Evolutionary conservation across 2,113 vertebrate genomes (phyloP).

Genomic region (Copsychus sechellarum): DNA sequence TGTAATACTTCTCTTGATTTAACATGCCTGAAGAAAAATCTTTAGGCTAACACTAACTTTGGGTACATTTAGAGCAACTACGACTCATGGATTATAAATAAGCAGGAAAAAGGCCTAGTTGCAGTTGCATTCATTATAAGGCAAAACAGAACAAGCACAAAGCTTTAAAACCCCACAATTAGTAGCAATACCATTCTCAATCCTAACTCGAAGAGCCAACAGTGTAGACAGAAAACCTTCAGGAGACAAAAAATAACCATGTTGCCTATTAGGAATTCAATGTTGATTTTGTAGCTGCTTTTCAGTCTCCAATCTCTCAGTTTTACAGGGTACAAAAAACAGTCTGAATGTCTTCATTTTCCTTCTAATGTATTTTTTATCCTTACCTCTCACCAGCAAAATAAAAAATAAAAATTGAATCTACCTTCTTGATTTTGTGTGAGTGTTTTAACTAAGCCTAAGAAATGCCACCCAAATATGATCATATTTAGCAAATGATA

Average conservation of each 20-base stretch:
- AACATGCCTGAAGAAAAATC: not conserved
- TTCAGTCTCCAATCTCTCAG: not conserved
- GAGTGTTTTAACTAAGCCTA: not conserved
- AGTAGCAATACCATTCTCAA: not conserved
- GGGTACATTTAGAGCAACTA: not conserved
- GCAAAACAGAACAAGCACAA: not conserved
- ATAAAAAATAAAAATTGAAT: not conserved
- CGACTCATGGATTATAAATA: not conserved
- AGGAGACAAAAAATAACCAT: not conserved
- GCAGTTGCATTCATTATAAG: not conserved
- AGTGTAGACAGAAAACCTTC: not conserved
- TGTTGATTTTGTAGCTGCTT: not conserved
- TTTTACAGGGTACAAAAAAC: not conserved
- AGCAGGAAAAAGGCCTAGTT: not conserved
- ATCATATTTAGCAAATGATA: not conserved
- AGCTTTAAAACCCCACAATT: not conserved
- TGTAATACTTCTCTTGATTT: not conserved
- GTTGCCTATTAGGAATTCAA: not conserved
- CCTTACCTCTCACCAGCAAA: not conserved
- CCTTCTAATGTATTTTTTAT: not conserved
- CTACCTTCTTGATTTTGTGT: not conserved
- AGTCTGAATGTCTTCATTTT: not conserved
- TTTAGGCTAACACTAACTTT: not conserved
- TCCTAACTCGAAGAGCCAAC: not conserved
- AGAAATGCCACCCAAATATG: not conserved